Base-by-base conservation (phyloP, 2,797 vertebrate genomes). In the Labeo calbasu region DNA sequence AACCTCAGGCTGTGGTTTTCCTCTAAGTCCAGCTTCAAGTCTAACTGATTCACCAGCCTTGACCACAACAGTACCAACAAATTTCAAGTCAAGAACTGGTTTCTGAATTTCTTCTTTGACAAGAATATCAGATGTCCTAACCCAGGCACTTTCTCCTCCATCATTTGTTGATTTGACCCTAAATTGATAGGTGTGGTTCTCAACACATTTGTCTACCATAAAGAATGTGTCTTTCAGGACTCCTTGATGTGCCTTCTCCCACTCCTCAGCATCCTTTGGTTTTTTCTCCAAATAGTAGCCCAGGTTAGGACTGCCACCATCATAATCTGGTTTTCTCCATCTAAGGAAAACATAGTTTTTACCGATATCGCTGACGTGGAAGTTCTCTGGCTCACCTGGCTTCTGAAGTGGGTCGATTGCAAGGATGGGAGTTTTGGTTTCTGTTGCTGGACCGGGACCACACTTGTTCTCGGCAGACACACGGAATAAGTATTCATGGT, bases 391-490 rank as follows among this genome's bases (percentile, higher is more conserved):
- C 88, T 97, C 96, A 43, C 98, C 97, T 25, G 98, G 98, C 43
- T 96, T 98, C 84, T 99, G 96, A 81, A 99, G 94, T 84, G 97
- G 97, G 91, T 99, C 98, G 71, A 97, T 97, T 50, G 98, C 98
- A 89, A 99, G 92, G 78, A 96, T 92, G 63, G 97, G 96, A 76
- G 95, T 97, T 91, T 98, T 99, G 77, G 95, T 98, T 92, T 99
- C 98, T 87, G 95, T 94, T 87, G 92, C 88, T 75, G 97, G 98
- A 59, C 98, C 98, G 55, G 96, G 96, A 59, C 98, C 98, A 83
- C 99, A 95, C 93, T 99, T 99, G 93, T 99, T 99, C 90, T 94
- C 98, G 80, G 98, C 98, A 93, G 96, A 97, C 83, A 99, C 98
- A 85, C 98, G 96, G 95, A 99, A 99, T 88, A 99, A 93, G 90